A percentile compares a stretch with the other conserved stretches of the same genome.
phyloP scores from a whole-genome alignment of 2,113 vertebrate genomes.

The Tetraodon nigroviridis region DNA sequence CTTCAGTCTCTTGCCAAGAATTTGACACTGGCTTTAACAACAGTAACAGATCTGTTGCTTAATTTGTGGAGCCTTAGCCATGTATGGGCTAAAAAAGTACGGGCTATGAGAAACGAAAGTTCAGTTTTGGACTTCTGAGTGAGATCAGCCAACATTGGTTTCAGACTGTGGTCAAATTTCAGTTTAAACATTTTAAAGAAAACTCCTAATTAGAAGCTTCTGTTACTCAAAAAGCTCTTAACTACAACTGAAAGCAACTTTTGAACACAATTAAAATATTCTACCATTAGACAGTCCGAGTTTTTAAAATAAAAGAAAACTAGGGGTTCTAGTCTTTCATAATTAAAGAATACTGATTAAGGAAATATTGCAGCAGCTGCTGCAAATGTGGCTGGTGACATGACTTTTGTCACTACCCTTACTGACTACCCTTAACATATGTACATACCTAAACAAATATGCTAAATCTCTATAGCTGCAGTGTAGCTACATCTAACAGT shows the following conservation, averaged over 20 bases:
- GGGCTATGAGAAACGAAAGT: no score
- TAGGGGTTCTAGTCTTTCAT: conserved; percentile 40
- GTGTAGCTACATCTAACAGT: background rate
- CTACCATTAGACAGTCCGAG: conserved; percentile 46
- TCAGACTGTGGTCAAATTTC: conserved; percentile 2
- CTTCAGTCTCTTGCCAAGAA: no score
- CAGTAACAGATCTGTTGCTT: no score
- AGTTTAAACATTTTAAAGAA: conserved; percentile 34
- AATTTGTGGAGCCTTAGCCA: no score
- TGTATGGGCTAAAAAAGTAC: no score
- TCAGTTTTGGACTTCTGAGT: background rate
- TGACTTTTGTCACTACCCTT: background rate
- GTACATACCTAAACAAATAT: background rate
- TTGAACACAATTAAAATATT: conserved; percentile 26
- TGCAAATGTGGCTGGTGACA: no score
- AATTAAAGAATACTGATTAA: conserved; percentile 43
- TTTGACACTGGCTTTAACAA: no score
- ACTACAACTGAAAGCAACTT: conserved; percentile 25
- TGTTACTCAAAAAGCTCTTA: conserved; percentile 22
- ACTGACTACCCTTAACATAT: no score
- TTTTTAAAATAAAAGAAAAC: conserved; percentile 54
- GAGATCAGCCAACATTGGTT: background rate
- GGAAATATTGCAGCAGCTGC: conserved; percentile 9
- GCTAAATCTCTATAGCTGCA: no score
- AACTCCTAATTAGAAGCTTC: conserved; percentile 32